phyloP scores from a whole-genome alignment of 1,140 invertebrate genomes.

The Mactra quadrangularis region DNA sequence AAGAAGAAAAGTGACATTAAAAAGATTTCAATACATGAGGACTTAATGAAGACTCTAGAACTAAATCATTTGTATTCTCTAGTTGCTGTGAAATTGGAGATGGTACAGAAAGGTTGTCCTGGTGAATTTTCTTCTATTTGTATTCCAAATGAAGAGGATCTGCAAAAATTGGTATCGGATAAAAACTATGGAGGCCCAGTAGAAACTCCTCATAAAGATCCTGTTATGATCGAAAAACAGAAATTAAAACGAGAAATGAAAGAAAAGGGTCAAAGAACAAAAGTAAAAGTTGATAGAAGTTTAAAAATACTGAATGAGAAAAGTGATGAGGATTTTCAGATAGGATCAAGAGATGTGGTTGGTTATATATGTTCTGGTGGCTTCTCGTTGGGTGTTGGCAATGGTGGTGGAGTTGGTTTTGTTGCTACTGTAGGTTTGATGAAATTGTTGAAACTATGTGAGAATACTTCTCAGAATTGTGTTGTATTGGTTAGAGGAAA shows the following conservation, averaged over 20 bases:
- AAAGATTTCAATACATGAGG: background rate
- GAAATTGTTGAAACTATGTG: conserved; percentile 35
- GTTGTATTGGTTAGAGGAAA: conserved; percentile 75
- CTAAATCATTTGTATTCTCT: conserved; percentile 86
- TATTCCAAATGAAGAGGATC: conserved; percentile 86
- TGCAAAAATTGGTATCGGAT: conserved; percentile 82
- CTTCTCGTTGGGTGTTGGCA: conserved; percentile 86
- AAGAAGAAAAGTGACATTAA: background rate
- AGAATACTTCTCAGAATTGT: background rate
- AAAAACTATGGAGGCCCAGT: conserved; percentile 81
- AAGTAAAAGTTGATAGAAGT: conserved; percentile 66
- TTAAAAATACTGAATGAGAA: conserved; percentile 73
- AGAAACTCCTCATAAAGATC: conserved; percentile 87
- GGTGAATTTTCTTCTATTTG: conserved; percentile 75
- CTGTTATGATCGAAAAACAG: conserved; percentile 85
- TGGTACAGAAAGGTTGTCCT: conserved; percentile 74
- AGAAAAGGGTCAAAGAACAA: conserved; percentile 39
- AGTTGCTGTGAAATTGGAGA: conserved; percentile 72
- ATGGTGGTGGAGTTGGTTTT: conserved; percentile 75
- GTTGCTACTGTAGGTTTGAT: conserved; percentile 69
- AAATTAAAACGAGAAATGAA: conserved; percentile 83
- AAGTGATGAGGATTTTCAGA: conserved; percentile 46
- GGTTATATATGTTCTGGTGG: conserved; percentile 89
- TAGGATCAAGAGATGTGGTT: conserved; percentile 86
- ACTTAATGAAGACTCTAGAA: conserved; percentile 40